phyloP scores from a whole-genome alignment of 2,888 invertebrate species.

The Hyles lineata region DNA sequence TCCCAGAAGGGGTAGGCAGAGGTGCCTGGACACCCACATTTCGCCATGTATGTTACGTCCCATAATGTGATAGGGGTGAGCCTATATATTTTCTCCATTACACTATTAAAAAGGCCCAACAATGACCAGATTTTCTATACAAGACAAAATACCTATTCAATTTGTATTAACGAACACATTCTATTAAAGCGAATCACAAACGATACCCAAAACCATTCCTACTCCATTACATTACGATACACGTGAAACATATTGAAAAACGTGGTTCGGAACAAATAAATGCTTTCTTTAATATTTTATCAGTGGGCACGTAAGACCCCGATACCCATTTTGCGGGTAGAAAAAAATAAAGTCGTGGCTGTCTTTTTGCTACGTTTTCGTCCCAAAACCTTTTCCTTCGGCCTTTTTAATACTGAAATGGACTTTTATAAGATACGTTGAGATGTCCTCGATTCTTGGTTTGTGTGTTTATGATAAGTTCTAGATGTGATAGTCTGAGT shows the following conservation, averaged over 20 bases:
- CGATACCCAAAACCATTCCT: neutral
- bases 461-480: neutral
- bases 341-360: slow-evolving; percentile 25
- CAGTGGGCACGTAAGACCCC: slow-evolving; percentile 29
- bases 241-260: slow-evolving; percentile 23
- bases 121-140: no score
- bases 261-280: slow-evolving; percentile 24
- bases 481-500: no score
- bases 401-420: slow-evolving; percentile 9
- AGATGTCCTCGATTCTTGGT: slow-evolving; percentile 10
- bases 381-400: slow-evolving; percentile 23
- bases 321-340: slow-evolving; percentile 22
- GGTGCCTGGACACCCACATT: no score
- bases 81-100: no score
- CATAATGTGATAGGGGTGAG: no score
- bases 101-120: no score
- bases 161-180: neutral
- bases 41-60: no score
- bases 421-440: slow-evolving; percentile 17
- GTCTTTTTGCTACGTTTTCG: slow-evolving; percentile 24
- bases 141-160: neutral
- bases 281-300: slow-evolving; percentile 32
- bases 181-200: neutral
- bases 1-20: no score
- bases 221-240: slow-evolving; percentile 17